Percentiles rank a stretch among this genome's conserved stretches.
Conservation (phyloP, 1,140 invertebrate species). For the Hermatobates lingyangjiaoensis region DNA sequence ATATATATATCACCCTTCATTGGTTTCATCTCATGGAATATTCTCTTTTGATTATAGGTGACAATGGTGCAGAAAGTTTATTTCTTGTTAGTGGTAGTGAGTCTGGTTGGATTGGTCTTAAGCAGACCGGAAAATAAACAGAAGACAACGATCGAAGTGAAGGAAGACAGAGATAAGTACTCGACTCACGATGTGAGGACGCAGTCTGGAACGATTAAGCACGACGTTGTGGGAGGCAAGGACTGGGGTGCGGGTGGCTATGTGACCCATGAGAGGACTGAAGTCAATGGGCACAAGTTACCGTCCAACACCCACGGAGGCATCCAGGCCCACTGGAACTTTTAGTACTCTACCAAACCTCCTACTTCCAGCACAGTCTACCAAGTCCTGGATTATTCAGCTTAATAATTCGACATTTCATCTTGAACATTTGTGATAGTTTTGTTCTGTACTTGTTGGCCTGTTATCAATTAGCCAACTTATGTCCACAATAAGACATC, state of each 20-base stretch:
- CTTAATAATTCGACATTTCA: too few relatives aligned
- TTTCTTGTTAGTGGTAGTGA: background rate
- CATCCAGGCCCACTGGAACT: background rate
- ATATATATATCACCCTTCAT: too few relatives aligned
- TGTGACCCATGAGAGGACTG: background rate
- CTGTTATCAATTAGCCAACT: too few relatives aligned
- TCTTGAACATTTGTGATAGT: too few relatives aligned
- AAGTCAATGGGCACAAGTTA: background rate
- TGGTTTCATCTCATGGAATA: too few relatives aligned
- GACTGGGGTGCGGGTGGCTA: background rate
- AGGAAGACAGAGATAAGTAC: background rate
- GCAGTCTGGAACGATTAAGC: background rate
- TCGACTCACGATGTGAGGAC: background rate
- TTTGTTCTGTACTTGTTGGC: too few relatives aligned
- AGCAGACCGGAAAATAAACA: background rate
- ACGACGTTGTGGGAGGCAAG: background rate
- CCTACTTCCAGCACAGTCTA: background rate
- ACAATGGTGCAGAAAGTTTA: background rate
- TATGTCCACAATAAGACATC: too few relatives aligned
- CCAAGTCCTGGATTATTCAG: too few relatives aligned
- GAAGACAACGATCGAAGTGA: background rate
- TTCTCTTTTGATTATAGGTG: background rate
- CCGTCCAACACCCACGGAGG: background rate
- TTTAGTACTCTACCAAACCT: background rate
- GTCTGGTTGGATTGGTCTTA: background rate